Conservation (phyloP, 2,113 vertebrate species). For the Regulus satrapa region DNA sequence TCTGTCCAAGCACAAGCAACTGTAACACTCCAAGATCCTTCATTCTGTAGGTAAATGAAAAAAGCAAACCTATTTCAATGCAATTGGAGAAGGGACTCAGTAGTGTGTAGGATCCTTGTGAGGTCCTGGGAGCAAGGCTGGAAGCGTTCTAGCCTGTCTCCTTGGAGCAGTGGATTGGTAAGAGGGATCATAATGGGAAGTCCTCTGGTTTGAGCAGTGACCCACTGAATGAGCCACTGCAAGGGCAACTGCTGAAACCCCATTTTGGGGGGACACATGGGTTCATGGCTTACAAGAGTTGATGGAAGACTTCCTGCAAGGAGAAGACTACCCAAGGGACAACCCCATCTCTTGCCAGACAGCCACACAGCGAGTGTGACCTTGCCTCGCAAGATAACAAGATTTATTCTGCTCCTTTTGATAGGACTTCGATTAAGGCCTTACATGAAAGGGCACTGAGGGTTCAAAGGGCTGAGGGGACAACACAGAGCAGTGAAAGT, state of each 20-base stretch:
- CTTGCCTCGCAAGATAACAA: background rate
- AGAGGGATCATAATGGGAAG: background rate
- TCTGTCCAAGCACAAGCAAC: background rate
- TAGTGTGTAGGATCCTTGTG: background rate
- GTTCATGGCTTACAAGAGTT: background rate
- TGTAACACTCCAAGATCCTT: background rate
- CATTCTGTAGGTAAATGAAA: background rate
- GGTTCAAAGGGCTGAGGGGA: background rate
- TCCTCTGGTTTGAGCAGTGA: background rate
- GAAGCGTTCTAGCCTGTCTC: background rate
- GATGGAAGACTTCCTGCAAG: conserved; percentile 54
- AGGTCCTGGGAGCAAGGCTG: background rate
- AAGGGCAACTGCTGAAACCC: background rate
- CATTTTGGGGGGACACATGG: background rate
- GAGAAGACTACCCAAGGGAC: background rate
- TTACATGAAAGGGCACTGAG: background rate
- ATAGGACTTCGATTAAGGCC: background rate
- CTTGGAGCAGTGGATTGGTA: background rate
- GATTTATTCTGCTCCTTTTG: conserved; percentile 40
- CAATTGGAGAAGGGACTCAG: background rate
- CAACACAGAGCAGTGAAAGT: background rate
- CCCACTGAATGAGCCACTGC: background rate
- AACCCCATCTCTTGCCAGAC: background rate
- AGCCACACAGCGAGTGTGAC: background rate
- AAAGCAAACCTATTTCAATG: background rate